Conservation (phyloP, 2,888 invertebrate genomes). For the Epistrophe grossulariae region DNA sequence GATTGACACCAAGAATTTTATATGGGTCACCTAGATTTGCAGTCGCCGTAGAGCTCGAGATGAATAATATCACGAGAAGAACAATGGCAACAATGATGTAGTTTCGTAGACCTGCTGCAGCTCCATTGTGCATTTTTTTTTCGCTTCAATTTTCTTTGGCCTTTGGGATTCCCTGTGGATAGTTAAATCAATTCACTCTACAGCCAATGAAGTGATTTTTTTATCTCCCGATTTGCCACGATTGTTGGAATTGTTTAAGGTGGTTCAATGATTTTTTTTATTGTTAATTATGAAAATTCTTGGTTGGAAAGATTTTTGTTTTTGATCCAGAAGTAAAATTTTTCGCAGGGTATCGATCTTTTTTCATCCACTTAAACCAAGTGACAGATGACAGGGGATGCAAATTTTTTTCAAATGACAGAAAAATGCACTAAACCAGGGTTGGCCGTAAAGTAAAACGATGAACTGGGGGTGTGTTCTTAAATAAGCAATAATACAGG, state of each 20-base stretch:
- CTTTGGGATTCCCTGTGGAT: slow-evolving; percentile 39
- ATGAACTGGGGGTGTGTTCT: slow-evolving; percentile 16
- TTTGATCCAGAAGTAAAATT: slow-evolving; percentile 51
- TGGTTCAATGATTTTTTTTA: not conserved
- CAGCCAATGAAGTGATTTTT: slow-evolving; percentile 22
- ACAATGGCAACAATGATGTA: slow-evolving; percentile 41
- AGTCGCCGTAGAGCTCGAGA: slow-evolving; percentile 41
- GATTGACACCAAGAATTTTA: slow-evolving; percentile 91
- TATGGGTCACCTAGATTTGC: slow-evolving; percentile 88
- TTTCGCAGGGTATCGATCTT: slow-evolving; percentile 73
- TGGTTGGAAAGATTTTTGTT: slow-evolving; percentile 57
- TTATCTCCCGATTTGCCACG: not conserved
- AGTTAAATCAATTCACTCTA: slow-evolving; percentile 30
- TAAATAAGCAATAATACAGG: not conserved
- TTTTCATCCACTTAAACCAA: slow-evolving; percentile 54
- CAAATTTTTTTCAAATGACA: slow-evolving; percentile 48
- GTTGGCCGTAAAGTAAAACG: too few species aligned
- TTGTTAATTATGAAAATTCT: slow-evolving; percentile 13
- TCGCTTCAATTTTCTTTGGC: slow-evolving; percentile 23
- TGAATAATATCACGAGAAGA: slow-evolving; percentile 63
- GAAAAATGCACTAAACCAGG: not conserved
- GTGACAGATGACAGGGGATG: slow-evolving; percentile 54
- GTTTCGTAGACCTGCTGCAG: slow-evolving; percentile 44
- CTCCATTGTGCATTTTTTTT: slow-evolving; percentile 66
- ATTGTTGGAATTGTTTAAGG: not conserved